Percentiles rank a stretch among this genome's conserved stretches.
Evolutionary conservation across 2,113 vertebrate genomes (phyloP).

Genomic region (Istiophorus platypterus): DNA sequence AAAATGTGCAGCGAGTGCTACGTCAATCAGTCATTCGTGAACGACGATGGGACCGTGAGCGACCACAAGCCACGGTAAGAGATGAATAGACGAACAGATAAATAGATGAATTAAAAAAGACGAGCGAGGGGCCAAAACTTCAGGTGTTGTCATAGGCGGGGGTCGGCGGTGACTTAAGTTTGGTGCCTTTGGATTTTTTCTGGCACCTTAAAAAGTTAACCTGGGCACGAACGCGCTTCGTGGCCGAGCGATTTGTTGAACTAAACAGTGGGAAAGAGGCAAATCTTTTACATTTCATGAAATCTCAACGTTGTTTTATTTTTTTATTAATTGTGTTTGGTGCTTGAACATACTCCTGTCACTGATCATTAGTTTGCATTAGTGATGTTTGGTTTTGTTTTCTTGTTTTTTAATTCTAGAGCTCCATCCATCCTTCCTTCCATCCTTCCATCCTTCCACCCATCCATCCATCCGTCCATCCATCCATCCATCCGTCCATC

Average conservation of each 20-base stretch:
- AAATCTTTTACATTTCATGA: not conserved
- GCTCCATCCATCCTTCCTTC: not conserved
- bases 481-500: no score
- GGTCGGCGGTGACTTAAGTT: not conserved
- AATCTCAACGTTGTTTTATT: not conserved
- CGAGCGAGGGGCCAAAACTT: slow-evolving; percentile 19
- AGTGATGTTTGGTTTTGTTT: no score
- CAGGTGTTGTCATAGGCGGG: not conserved
- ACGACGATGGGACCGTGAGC: slow-evolving; percentile 84
- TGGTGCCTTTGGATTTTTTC: not conserved
- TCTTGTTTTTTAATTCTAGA: not conserved
- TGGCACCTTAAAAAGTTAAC: not conserved
- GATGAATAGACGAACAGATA: not conserved
- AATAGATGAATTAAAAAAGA: no score
- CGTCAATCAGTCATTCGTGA: slow-evolving; percentile 86
- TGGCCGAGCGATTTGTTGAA: not conserved
- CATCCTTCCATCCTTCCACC: no score
- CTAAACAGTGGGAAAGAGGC: not conserved
- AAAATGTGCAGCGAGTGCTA: slow-evolving; percentile 82
- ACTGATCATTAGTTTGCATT: not conserved
- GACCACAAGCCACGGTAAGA: slow-evolving; percentile 75
- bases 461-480: no score
- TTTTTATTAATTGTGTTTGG: no score
- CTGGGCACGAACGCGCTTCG: not conserved
- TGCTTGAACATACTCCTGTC: not conserved